These are phyloP conservation scores for Rotaria socialis DNA, from an alignment of 2,888 invertebrate species.

Conservation along the genomic window DNA sequence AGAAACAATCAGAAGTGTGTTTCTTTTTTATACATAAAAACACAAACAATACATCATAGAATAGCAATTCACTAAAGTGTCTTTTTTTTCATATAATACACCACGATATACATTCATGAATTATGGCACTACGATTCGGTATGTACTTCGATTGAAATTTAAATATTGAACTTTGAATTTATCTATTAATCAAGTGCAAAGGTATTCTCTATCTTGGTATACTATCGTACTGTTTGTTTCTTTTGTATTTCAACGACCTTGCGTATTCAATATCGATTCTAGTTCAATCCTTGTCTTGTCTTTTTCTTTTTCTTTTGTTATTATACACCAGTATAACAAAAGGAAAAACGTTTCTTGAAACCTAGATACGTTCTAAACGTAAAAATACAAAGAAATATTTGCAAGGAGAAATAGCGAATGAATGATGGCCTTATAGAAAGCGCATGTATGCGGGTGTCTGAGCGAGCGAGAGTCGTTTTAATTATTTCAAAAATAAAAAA, in stretches of 20 bases:
- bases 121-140: not conserved
- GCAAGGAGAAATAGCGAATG: not conserved
- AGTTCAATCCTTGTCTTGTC: not conserved
- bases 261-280: not conserved
- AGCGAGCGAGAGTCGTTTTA: constrained; percentile 17
- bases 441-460: not conserved
- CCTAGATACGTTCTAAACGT: not conserved
- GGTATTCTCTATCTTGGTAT: too few relatives aligned
- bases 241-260: not conserved
- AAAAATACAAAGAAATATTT: not conserved
- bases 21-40: not conserved
- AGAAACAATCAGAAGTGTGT: not conserved
- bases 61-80: not conserved
- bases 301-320: not conserved
- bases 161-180: too few relatives aligned
- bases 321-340: too few relatives aligned
- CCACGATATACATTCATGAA: not conserved
- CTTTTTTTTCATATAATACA: not conserved
- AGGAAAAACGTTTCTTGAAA: too few relatives aligned
- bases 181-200: too few relatives aligned
- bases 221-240: too few relatives aligned
- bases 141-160: not conserved
- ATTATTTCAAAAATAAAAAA: constrained; percentile 9
- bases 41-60: not conserved
- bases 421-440: not conserved